Evolutionary conservation across 2,797 vertebrate species (phyloP), one percentile per base, ranked within the genome.

Genomic region (Lacerta agilis): DNA sequence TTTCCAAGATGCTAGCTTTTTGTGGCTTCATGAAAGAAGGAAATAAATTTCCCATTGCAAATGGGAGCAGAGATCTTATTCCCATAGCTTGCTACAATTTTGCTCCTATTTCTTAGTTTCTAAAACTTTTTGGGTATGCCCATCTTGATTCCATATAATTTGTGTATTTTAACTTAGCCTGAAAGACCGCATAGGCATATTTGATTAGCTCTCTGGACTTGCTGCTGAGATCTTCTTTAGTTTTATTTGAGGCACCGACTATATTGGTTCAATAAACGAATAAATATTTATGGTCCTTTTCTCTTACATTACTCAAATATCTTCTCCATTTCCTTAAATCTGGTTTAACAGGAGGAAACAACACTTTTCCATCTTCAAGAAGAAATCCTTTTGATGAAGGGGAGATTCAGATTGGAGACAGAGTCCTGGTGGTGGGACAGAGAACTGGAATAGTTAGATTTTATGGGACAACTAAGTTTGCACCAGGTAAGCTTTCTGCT

Each of bases 341-440:
- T 73, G 87, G 49, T 20, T 90, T 23, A 81, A 49, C 92, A 98
- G 98, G 97, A 23, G 76, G 94, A 61, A 96, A 95, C 76, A 98
- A 96, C 86, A 95, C 96, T 87, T 96, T 97, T 84, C 96, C 96
- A 0, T 97, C 97, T 86, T 91, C 88, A 0, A 95, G 96, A 79
- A 98, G 97, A 92, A 97, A 94, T 1, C 81, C 94, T 75, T 94
- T 94, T 11, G 64, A 86, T 29, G 95, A 95, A 75, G 91, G 93
- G 76, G 97, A 96, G 25, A 94, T 97, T 86, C 96, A 89, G 8
- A 81, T 96, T 41, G 97, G 97, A 85, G 98, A 99, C 76, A 96
- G 98, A 77, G 98, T 99, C 18, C 94, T 99, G 89, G 99, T 99
- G 88, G 98, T 98, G 3, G 98, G 99, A 86, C 98, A 99, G 96